Evolutionary conservation across 2,888 invertebrate species (phyloP).

Genomic region (Drosophila kambysellisi): DNA sequence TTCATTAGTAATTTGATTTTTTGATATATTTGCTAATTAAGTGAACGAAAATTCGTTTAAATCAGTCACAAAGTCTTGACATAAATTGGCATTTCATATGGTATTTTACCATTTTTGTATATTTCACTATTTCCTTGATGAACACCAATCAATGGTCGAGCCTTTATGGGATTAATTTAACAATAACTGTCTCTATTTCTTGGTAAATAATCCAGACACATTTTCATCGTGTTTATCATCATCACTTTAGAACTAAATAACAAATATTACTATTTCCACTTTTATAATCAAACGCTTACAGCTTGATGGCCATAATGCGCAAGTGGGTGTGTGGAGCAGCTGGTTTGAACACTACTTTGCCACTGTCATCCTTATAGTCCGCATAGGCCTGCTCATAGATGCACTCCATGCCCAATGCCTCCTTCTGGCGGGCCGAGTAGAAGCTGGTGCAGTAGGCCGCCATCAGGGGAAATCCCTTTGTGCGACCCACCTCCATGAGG

Average conservation of each 20-base stretch:
- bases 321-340: slow-evolving; percentile 56
- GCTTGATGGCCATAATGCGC: slow-evolving; percentile 40
- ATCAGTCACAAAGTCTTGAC: no score
- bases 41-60: no score
- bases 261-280: neutral
- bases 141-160: neutral
- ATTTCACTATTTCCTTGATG: neutral
- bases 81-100: no score
- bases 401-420: slow-evolving; percentile 69
- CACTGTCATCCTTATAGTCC: slow-evolving; percentile 62
- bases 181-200: neutral
- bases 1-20: neutral
- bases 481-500: slow-evolving; percentile 63
- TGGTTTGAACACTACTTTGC: slow-evolving; percentile 62
- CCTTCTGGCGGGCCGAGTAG: slow-evolving; percentile 71
- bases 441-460: slow-evolving; percentile 69
- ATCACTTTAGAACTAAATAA: neutral
- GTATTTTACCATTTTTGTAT: no score
- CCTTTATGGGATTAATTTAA: neutral
- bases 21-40: neutral
- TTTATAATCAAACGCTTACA: slow-evolving; percentile 2
- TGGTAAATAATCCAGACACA: neutral
- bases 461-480: slow-evolving; percentile 59
- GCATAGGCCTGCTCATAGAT: slow-evolving; percentile 53
- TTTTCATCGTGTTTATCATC: neutral